Evolutionary conservation across 2,113 vertebrate species (phyloP), one percentile per base, ranked within the genome.

Genomic region (Falco punctatus): DNA sequence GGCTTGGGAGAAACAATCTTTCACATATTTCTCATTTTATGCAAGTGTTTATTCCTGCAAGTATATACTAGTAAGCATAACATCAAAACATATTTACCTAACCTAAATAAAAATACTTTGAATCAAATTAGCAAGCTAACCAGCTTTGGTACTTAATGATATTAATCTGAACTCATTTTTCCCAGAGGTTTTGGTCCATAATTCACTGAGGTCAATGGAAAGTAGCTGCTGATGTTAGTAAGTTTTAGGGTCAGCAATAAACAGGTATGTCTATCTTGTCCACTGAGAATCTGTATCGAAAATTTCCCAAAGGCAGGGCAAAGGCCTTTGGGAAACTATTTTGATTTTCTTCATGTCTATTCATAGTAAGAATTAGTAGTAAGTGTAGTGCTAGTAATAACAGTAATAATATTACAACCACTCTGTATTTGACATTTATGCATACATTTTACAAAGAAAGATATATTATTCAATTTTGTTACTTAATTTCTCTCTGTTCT

Each of bases 61-160:
- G 33, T 64, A 91, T 19, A 5, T 52, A 80, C 70, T 48, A 91
- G 38, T 48, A 93, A 85, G 73, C 32, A 70, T 32, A 93, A 74
- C 67, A 91, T 35, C 69, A 86, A 42, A 94, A 70, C 55, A 90
- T 28, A 1, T 80, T 83, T 59, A 93, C 71, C 87, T 91, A 95
- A 95, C 66, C 77, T 91, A 89, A 94, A 94, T 92, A 91, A 89
- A 96, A 95, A 5, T 64, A 80, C 81, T 95, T 80, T 77, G 85
- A 96, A 96, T 21, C 21, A 78, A 85, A 96, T 91, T 59, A 82
- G 81, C 74, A 94, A 95, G 74, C 62, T 91, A 90, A 82, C 46
- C 59, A 73, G 49, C 54, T n/a, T 54, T 59, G 51, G 22, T 70
- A 86, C 66, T 77, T 87, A 89, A 84, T 70, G 19, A 83, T 35